Percentiles rank a stretch among this genome's conserved stretches.
phyloP scores from a whole-genome alignment of 92 coral and sea anemone species.

The Meandrina meandrites region DNA sequence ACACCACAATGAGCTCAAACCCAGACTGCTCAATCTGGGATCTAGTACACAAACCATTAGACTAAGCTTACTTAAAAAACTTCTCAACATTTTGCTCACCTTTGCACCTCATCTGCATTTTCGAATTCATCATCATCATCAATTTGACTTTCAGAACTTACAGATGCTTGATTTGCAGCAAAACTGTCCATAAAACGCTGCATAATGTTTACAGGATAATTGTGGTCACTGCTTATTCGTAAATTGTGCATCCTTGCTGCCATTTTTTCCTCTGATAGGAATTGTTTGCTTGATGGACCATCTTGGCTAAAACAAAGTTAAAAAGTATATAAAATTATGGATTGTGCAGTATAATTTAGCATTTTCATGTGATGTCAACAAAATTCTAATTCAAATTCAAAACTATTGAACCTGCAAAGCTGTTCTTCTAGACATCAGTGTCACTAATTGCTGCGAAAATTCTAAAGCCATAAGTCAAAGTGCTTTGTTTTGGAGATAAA shows the following conservation, averaged over 20 bases:
- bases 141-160: conserved; percentile 12
- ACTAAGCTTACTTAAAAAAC: not conserved
- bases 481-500: too few relatives aligned
- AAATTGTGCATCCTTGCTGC: conserved; percentile 96
- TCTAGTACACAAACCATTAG: too few relatives aligned
- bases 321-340: not conserved
- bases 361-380: too few relatives aligned
- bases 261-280: conserved; percentile 92
- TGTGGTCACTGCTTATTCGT: conserved; percentile 84
- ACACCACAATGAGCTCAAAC: too few relatives aligned
- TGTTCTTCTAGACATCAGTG: too few relatives aligned
- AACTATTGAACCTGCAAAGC: too few relatives aligned
- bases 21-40: too few relatives aligned
- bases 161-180: conserved; percentile 4
- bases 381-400: too few relatives aligned
- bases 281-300: conserved; percentile 76
- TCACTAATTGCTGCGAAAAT: too few relatives aligned
- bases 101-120: conserved; percentile 53
- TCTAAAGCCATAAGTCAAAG: too few relatives aligned
- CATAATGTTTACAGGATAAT: conserved; percentile 60
- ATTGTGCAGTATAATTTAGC: not conserved
- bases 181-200: conserved; percentile 19
- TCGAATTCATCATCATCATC: conserved; percentile 41
- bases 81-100: conserved; percentile 6
- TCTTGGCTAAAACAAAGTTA: conserved; percentile 34